Evolutionary conservation across 2,888 invertebrate genomes (phyloP).

Genomic region (Drosophila parthenogenetica): DNA sequence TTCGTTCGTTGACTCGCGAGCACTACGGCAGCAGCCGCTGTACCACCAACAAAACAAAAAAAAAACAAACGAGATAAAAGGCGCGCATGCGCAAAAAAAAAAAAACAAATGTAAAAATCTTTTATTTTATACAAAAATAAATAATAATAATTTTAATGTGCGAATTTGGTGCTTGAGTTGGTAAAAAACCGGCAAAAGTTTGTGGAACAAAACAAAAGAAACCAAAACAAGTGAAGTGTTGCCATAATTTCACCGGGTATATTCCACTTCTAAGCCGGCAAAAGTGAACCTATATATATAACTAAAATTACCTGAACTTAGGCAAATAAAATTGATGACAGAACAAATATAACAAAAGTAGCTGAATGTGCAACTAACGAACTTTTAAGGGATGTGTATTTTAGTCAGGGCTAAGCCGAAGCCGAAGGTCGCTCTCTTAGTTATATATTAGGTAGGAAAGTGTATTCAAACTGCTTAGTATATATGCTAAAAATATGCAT

Average conservation of each 20-base stretch:
- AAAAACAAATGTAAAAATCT: conserved; percentile 24
- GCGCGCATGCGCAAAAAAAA: conserved; percentile 70
- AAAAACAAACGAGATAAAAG: conserved; percentile 33
- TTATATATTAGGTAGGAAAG: conserved; percentile 18
- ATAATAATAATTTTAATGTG: conserved; percentile 38
- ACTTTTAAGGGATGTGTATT: conserved; percentile 4
- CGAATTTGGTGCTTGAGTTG: conserved; percentile 43
- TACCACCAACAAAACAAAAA: conserved; percentile 47
- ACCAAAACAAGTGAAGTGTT: conserved; percentile 24
- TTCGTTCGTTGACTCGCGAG: conserved; percentile 80
- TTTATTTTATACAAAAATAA: conserved; percentile 40
- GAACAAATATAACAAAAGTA: conserved; percentile 1
- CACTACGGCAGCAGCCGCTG: conserved; percentile 44
- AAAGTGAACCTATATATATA: neutral
- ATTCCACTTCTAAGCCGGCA: neutral
- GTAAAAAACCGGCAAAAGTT: conserved; percentile 30
- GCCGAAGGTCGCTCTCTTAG: conserved; percentile 13
- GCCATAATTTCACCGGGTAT: conserved; percentile 34
- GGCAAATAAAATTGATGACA: conserved; percentile 4
- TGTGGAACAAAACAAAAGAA: conserved; percentile 28
- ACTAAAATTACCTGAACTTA: neutral
- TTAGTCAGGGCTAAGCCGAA: conserved; percentile 5
- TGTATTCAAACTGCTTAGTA: neutral
- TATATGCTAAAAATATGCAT: conserved; percentile 16
- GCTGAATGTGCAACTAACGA: neutral